A percentile compares a stretch with the other conserved stretches of the same genome.
phyloP scores from a whole-genome alignment of 2,888 invertebrate species.

The Parasteatoda lunata region DNA sequence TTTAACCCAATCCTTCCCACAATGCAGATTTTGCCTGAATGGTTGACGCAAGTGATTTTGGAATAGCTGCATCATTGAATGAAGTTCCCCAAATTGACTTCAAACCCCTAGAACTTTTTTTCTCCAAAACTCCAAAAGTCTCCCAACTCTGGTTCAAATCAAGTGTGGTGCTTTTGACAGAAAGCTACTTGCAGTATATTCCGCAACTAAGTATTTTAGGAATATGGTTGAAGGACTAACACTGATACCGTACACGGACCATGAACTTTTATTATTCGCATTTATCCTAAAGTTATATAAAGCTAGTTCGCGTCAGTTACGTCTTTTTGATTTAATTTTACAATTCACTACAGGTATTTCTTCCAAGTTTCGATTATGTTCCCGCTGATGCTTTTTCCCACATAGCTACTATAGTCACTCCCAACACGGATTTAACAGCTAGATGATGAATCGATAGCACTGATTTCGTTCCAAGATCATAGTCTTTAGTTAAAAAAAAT shows the following conservation, averaged over 20 bases:
- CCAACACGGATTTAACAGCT: too few relatives aligned
- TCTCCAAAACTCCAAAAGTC: background rate
- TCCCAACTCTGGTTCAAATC: background rate
- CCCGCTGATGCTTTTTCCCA: too few relatives aligned
- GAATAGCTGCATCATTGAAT: background rate
- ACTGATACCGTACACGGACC: background rate
- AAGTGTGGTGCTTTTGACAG: background rate
- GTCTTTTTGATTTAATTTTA: too few relatives aligned
- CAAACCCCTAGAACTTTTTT: background rate
- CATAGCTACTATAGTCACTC: too few relatives aligned
- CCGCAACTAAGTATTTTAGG: background rate
- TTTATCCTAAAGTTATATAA: too few relatives aligned
- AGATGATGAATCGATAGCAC: too few relatives aligned
- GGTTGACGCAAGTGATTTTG: background rate
- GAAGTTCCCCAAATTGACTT: background rate
- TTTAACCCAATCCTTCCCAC: background rate
- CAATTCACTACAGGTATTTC: too few relatives aligned
- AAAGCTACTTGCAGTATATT: background rate
- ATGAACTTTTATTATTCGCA: too few relatives aligned
- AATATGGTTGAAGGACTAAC: background rate
- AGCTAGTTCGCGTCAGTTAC: too few relatives aligned
- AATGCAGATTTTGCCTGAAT: background rate
- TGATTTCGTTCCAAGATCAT: too few relatives aligned
- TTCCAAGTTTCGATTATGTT: too few relatives aligned
- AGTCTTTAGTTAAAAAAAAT: too few relatives aligned